Conservation (phyloP, 2,113 vertebrate species). For the Tragulus kanchil region DNA sequence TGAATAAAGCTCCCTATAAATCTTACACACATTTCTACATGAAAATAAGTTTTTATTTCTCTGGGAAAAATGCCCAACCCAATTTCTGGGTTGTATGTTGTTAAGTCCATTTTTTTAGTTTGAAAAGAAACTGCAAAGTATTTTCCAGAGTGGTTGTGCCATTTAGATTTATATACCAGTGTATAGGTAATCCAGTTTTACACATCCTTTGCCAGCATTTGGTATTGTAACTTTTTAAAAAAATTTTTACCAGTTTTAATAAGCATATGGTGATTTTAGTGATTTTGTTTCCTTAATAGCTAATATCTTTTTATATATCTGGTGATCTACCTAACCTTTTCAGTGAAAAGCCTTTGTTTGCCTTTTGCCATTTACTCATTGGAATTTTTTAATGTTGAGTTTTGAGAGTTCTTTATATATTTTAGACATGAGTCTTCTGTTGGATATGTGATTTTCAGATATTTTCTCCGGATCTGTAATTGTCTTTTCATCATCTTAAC, state of each 20-base stretch:
- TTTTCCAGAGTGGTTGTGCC: background rate
- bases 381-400: background rate
- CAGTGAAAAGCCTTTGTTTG: background rate
- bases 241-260: background rate
- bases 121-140: constrained; percentile 9
- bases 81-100: background rate
- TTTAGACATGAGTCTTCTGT: background rate
- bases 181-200: background rate
- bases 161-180: background rate
- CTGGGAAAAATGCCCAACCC: background rate
- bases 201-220: constrained; percentile 9
- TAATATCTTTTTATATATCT: background rate
- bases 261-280: background rate
- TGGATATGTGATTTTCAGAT: background rate
- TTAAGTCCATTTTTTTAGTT: constrained; percentile 32
- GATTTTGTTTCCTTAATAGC: background rate
- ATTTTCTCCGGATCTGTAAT: constrained; percentile 5
- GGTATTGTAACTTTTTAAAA: background rate
- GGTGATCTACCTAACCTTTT: background rate
- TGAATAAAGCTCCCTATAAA: constrained; percentile 12
- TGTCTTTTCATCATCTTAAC: background rate
- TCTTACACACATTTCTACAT: background rate
- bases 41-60: constrained; percentile 60
- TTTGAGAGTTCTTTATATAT: background rate
- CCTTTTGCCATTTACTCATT: background rate